These are phyloP conservation scores for Athetis lepigone DNA, from an alignment of 2,888 invertebrate genomes.

Conservation along the genomic window DNA sequence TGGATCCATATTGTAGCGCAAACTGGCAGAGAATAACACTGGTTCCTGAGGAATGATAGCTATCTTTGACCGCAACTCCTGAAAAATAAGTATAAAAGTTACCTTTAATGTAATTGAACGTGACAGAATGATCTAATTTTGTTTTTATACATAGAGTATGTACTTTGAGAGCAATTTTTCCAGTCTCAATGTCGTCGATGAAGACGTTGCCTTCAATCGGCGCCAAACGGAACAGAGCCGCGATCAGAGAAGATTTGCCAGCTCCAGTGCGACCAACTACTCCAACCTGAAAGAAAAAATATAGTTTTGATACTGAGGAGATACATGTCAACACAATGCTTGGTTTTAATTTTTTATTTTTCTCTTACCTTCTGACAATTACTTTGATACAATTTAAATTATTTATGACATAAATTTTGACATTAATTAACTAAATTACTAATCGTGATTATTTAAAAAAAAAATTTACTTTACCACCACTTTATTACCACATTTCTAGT, in stretches of 20 bases:
- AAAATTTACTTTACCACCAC: no score
- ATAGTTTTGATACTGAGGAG: not conserved
- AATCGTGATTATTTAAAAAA: no score
- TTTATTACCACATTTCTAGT: no score
- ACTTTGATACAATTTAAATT: no score
- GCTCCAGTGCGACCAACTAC: conserved; percentile 97
- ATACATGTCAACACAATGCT: no score
- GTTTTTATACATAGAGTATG: not conserved
- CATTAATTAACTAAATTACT: no score
- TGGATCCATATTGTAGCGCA: conserved; percentile 92
- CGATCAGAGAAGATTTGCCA: conserved; percentile 95
- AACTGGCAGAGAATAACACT: conserved; percentile 90
- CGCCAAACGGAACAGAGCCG: conserved; percentile 95
- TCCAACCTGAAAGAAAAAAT: conserved; percentile 91
- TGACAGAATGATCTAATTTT: not conserved
- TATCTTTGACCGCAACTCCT: conserved; percentile 92
- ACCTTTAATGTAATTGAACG: not conserved
- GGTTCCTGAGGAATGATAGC: conserved; percentile 92
- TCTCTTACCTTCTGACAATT: no score
- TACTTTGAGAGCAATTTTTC: conserved; percentile 92
- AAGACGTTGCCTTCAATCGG: conserved; percentile 94
- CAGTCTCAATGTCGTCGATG: conserved; percentile 94
- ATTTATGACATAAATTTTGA: no score
- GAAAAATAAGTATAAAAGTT: conserved; percentile 54
- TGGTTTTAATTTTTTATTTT: no score